phyloP scores from a whole-genome alignment of 2,797 vertebrate genomes.

The Scarus forsteni region DNA sequence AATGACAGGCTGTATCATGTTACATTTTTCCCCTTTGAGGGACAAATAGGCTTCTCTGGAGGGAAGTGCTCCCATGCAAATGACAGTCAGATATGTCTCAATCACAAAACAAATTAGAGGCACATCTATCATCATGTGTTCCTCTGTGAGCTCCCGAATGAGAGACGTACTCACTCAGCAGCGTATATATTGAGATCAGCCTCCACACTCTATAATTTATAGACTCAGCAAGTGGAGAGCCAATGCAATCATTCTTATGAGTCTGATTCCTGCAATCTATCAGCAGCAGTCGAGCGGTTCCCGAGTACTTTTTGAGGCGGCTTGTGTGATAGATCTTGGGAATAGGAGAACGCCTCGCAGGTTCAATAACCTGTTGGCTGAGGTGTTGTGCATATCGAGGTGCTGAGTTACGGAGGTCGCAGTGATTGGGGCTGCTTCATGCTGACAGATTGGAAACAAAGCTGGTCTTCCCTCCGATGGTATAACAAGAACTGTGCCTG shows the following conservation, averaged over 20 bases:
- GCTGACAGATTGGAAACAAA: slow-evolving; percentile 42
- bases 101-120: slow-evolving; percentile 59
- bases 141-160: slow-evolving; percentile 21
- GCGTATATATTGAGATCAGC: slow-evolving; percentile 62
- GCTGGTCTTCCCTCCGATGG: slow-evolving; percentile 13
- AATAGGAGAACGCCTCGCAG: slow-evolving; percentile 52
- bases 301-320: slow-evolving; percentile 57
- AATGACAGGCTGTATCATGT: slow-evolving; percentile 22
- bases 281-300: slow-evolving; percentile 32
- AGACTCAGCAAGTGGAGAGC: slow-evolving; percentile 60
- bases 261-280: slow-evolving; percentile 67
- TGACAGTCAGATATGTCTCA: slow-evolving; percentile 43
- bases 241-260: slow-evolving; percentile 74
- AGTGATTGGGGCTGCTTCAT: slow-evolving; percentile 6
- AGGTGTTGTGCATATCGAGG: slow-evolving; percentile 31
- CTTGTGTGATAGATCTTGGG: slow-evolving; percentile 64
- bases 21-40: background rate
- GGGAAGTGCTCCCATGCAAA: slow-evolving; percentile 41
- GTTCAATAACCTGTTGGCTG: slow-evolving; percentile 63
- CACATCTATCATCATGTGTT: slow-evolving; percentile 56
- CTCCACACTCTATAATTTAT: slow-evolving; percentile 67
- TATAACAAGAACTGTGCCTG: no score
- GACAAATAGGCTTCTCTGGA: slow-evolving; percentile 35
- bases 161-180: slow-evolving; percentile 37
- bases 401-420: slow-evolving; percentile 41